phyloP scores from a whole-genome alignment of 2,113 vertebrate genomes.

The Rhinopomastus cyanomelas region DNA sequence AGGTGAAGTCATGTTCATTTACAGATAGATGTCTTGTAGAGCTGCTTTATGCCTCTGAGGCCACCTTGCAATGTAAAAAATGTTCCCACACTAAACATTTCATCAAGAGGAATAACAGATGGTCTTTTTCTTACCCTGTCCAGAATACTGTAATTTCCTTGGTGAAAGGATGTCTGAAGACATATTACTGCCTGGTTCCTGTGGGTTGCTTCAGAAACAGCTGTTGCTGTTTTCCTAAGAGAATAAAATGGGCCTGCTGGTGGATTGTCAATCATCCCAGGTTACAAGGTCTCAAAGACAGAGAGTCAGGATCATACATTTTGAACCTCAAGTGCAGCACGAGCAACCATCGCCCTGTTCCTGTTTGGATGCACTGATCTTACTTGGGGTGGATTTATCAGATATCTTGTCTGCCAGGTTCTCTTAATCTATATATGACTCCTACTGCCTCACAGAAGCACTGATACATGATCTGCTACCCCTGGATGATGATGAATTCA shows the following conservation, averaged over 20 bases:
- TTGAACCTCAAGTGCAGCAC: neutral
- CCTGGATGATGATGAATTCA: neutral
- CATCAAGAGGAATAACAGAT: constrained; percentile 33
- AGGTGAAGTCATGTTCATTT: neutral
- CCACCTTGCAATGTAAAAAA: constrained; percentile 8
- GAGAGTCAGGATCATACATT: neutral
- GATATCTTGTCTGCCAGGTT: neutral
- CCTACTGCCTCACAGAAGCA: neutral
- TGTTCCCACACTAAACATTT: neutral
- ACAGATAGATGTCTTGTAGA: neutral
- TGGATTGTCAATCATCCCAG: constrained; percentile 33
- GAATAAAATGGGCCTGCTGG: neutral
- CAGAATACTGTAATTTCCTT: constrained; percentile 20
- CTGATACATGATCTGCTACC: neutral
- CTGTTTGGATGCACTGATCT: neutral
- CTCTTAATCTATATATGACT: neutral
- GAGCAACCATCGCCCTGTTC: neutral
- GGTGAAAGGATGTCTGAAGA: constrained; percentile 22
- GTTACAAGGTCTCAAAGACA: neutral
- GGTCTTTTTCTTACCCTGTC: neutral
- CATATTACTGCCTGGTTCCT: neutral
- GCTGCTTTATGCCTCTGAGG: neutral
- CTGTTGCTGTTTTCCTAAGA: constrained; percentile 39
- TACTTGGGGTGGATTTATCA: neutral
- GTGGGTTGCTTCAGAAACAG: neutral